Evolutionary conservation across 2,113 vertebrate species (phyloP), one percentile per base, ranked within the genome.

Genomic region (Ceyx cyanopectus): DNA sequence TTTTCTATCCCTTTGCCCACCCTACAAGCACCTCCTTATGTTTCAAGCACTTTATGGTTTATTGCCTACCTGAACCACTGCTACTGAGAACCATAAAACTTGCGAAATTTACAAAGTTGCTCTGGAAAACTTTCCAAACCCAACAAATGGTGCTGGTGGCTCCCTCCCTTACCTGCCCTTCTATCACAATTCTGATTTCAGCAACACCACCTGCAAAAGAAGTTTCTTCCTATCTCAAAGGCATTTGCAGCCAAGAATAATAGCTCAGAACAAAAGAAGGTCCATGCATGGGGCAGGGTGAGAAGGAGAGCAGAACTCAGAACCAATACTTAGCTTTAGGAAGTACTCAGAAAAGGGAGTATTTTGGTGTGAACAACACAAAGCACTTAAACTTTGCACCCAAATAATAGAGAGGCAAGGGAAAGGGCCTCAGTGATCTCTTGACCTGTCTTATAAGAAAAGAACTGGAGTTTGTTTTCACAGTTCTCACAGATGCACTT

Each of bases 231-330:
- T 43, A 27, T 19, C 32, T 60, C n/a, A 46, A 46, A 1, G 3
- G 8, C 32, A 40, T 24, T 32, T 60, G 21, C 23, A 7, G 17
- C 19, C 23, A 32, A n/a, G 30, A 53, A 27, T 15, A 68, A 61
- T 14, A 29, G 22, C 40, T 62, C 48, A 34, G 41, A 56, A 41
- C 57, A 63, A 27, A 13, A 50, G 19, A 4, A 54, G 32, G 6
- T 54, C 32, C 13, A 4, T 8, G 4, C 10, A 15, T 2, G 4
- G 23, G 9, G 16, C 53, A 43, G 48, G 13, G 15, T 0, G 1
- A 80, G 15, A 29, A 18, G 51, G 30, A 58, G 26, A 65, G n/a
- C 24, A 45, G 10, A 45, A 34, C 21, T 27, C 45, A 60, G 19
- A 41, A 32, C n/a, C 27, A n/a, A 46, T 37, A 41, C 15, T 17